A percentile compares a stretch with the other conserved stretches of the same genome.
Evolutionary conservation across 2,888 invertebrate genomes (phyloP).

Genomic region (Ramazzottius varieornatus): DNA sequence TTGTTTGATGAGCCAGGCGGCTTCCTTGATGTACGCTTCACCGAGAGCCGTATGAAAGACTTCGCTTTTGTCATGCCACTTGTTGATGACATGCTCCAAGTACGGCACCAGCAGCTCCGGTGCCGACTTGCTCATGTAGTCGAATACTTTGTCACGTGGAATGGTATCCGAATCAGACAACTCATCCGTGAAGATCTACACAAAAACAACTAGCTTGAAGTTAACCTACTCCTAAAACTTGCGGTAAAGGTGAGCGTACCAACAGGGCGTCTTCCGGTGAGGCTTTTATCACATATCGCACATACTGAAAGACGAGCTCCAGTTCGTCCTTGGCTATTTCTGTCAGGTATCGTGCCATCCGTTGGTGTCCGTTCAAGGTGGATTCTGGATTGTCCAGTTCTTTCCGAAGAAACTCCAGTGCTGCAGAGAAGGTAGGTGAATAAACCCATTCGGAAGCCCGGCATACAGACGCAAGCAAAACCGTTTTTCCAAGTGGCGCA

Average conservation of each 20-base stretch:
- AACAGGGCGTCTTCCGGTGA: constrained; percentile 64
- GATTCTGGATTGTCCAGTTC: constrained; percentile 33
- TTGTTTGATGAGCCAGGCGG: constrained; percentile 21
- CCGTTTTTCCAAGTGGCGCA: too few species aligned
- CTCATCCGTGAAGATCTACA: constrained; percentile 49
- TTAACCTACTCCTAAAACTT: too few species aligned
- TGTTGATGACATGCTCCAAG: constrained; percentile 67
- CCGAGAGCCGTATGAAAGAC: constrained; percentile 69
- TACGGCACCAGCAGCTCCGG: constrained; percentile 62
- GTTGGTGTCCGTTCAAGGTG: constrained; percentile 46
- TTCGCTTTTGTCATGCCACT: constrained; percentile 59
- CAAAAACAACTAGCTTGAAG: too few species aligned
- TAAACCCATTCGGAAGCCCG: background rate
- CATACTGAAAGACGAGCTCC: constrained; percentile 69
- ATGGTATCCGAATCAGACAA: constrained; percentile 59
- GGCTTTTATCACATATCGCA: constrained; percentile 64
- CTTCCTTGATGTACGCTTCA: constrained; percentile 56
- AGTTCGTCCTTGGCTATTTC: constrained; percentile 52
- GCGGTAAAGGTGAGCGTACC: constrained; percentile 13
- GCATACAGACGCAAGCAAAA: background rate
- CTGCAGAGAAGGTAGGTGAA: constrained; percentile 6
- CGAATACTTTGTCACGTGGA: constrained; percentile 60
- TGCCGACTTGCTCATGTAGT: constrained; percentile 56
- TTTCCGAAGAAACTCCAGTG: background rate
- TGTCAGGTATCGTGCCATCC: constrained; percentile 70